Base-by-base conservation (phyloP, 2,113 vertebrate genomes). In the Plecotus auritus region DNA sequence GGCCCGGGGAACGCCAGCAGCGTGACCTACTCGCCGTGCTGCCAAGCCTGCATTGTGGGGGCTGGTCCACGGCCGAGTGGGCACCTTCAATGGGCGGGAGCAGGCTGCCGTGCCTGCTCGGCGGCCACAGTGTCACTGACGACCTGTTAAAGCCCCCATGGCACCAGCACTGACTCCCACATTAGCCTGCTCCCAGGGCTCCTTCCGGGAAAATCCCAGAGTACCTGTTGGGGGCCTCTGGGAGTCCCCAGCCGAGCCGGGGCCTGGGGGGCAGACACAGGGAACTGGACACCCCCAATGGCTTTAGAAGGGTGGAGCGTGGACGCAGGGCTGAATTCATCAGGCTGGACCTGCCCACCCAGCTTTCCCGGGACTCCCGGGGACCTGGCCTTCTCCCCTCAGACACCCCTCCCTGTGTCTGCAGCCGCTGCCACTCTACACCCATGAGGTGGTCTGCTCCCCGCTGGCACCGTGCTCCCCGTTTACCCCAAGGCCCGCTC, bases 121-220 rank as follows among this genome's bases (percentile, higher is more conserved):
- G 23, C 5, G 8, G 73, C 73, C 73, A 47, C 69, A 22, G 32
- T 2, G 73, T 7, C 96, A 85, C 92, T 94, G 81, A 96, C 10
- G 76, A 2, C 6, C 95, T 91, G 80, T 86, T 93, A 42, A 90
- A 95, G 3, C 0, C 0, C 18, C 14, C 1, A 7, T 93, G 94
- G 97, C 94, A 82, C 89, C 28, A 74, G 81, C 32, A 16, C 61
- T 73, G 56, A 74, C 88, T 94, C 66, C 90, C 1, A 3, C 17
- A 2, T 17, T 95, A 93, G 97, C 90, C 94, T 93, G 95, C 82
- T 94, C 74, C 40, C 86, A 47, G 6, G 82, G 22, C 66, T 96
- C 96, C 85, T 97, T 90, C 90, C 94, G 61, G 93, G 61, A 93
- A 54, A 88, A 61, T 76, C 83, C 70, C 4, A n/a, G 3, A 2